These are phyloP conservation scores for Sinocyclocheilus anophthalmus DNA, from an alignment of 2,113 vertebrate genomes.

Conservation along the genomic window DNA sequence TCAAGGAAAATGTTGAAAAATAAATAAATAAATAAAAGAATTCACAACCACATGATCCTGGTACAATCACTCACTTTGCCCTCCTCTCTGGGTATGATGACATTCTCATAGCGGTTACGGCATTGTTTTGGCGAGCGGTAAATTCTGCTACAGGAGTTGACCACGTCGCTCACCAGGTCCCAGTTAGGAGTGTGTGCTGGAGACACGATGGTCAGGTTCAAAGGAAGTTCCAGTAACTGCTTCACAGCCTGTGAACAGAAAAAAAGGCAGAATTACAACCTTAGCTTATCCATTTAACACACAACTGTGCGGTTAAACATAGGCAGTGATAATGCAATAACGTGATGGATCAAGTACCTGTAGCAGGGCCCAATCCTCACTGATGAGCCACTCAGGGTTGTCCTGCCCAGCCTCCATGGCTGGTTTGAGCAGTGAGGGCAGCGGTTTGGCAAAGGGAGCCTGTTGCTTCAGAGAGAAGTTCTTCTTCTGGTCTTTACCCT, in stretches of 20 bases:
- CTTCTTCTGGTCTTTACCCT: conserved; percentile 92
- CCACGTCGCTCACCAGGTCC: conserved; percentile 93
- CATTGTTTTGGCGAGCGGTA: conserved; percentile 94
- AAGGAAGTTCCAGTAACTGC: conserved; percentile 89
- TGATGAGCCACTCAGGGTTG: conserved; percentile 93
- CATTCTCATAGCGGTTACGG: conserved; percentile 90
- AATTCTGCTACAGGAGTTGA: conserved; percentile 92
- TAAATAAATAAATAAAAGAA: background rate
- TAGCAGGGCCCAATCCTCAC: conserved; percentile 92
- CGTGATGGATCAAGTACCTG: conserved; percentile 74
- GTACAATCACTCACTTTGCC: conserved; percentile 81
- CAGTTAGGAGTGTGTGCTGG: conserved; percentile 95
- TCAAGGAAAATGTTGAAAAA: background rate
- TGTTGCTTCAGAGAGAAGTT: conserved; percentile 91
- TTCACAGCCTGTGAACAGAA: conserved; percentile 81
- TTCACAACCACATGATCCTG: background rate
- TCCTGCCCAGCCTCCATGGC: conserved; percentile 86
- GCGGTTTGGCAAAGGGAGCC: conserved; percentile 87
- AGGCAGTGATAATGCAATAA: background rate
- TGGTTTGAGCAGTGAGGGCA: conserved; percentile 87
- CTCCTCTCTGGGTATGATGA: conserved; percentile 91
- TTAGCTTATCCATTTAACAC: background rate
- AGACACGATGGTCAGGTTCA: conserved; percentile 88
- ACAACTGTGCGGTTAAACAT: background rate
- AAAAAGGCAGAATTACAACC: background rate